Percentiles rank a stretch among this genome's conserved stretches.
Conservation (phyloP, 2,113 vertebrate genomes). For the Neodontobutis hainanensis region DNA sequence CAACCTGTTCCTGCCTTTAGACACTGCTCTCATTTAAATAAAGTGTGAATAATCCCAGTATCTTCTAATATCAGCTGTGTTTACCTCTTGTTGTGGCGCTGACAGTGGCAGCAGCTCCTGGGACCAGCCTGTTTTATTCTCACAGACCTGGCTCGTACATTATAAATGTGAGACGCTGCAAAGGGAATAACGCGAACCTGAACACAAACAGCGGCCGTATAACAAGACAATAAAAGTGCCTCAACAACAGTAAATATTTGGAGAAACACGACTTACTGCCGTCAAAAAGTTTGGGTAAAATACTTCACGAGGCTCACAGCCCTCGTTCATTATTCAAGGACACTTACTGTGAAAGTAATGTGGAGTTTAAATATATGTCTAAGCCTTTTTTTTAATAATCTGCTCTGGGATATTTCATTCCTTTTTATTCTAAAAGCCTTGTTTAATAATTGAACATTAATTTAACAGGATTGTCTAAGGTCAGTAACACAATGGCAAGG, state of each 20-base stretch:
- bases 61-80: constrained; percentile 40
- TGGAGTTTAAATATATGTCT: too few relatives aligned
- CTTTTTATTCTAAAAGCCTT: too few relatives aligned
- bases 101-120: constrained; percentile 22
- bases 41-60: constrained; percentile 14
- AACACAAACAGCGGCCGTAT: constrained; percentile 1
- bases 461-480: too few relatives aligned
- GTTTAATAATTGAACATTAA: too few relatives aligned
- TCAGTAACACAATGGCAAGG: too few relatives aligned
- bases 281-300: too few relatives aligned
- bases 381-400: too few relatives aligned
- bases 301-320: too few relatives aligned
- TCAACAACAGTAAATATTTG: background rate
- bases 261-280: too few relatives aligned
- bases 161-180: constrained; percentile 34
- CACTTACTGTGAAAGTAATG: too few relatives aligned
- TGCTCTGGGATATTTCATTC: too few relatives aligned
- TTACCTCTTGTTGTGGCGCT: constrained; percentile 31
- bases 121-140: constrained; percentile 50
- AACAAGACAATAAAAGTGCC: constrained; percentile 1
- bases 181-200: constrained; percentile 40
- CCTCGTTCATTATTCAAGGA: too few relatives aligned
- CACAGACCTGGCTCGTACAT: constrained; percentile 48
- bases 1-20: background rate
- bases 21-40: constrained; percentile 26